Evolutionary conservation across 2,113 vertebrate species (phyloP), one percentile per base, ranked within the genome.

Genomic region (Atlantisia rogersi): DNA sequence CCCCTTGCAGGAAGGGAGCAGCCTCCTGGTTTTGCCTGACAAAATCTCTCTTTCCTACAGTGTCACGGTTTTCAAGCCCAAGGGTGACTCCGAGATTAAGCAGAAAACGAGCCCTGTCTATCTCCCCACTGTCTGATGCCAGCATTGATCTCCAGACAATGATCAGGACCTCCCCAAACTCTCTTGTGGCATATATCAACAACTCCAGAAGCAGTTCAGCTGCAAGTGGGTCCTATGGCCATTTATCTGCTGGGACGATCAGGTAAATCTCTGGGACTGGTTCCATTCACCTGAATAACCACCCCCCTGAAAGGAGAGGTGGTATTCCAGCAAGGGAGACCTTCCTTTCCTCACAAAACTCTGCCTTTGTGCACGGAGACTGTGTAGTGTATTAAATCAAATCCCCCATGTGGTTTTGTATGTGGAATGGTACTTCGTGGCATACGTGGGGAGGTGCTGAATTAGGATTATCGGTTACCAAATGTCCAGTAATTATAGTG

Each of bases 91-190:
- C 99, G 0, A 98, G 99, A 74, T 97, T 99, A 95, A 99, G 98
- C 98, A 98, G 99, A 89, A 99, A 99, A 97, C 97, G 99, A 91
- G 99, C 99, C 0, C 96, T 99, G 92, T 99, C 99, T 82, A 99
- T 99, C 97, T 99, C 99, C 6, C 99, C 99, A 0, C 98, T 99
- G 74, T 99, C 99, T 1, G 99, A 99, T 5, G 99, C 99, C 98
- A 99, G 99, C 98, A 99, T 99, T 18, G 99, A 99, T 98, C 98
- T 99, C 71, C 99, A 99, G 98, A 99, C 99, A 10, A 99, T 99
- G 99, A 99, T 99, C 97, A 98, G 99, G 78, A 99, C 99, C 48
- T 99, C 99, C 2, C 99, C 99, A 83, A 99, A 99, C 97, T 99
- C 99, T 2, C 98, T 99, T n/a, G 99, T 99, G 94, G 99, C 99